These are phyloP conservation scores for Mastacembelus armatus DNA, from an alignment of 2,797 vertebrate species.

Conservation along the genomic window DNA sequence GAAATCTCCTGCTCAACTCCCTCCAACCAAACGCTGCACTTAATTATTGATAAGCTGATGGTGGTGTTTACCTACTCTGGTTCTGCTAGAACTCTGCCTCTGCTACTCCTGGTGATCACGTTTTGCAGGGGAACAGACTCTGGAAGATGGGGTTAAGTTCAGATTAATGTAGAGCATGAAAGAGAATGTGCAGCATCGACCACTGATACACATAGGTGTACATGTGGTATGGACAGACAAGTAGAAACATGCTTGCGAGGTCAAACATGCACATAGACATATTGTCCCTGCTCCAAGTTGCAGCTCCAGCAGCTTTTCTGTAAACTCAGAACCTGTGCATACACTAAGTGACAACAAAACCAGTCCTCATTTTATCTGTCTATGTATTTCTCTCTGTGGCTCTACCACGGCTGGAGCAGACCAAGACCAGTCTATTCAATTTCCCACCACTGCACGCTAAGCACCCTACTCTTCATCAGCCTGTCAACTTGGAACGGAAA, in stretches of 20 bases:
- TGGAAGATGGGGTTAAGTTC: background rate
- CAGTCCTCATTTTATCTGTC: constrained; percentile 1
- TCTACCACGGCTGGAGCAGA: constrained; percentile 17
- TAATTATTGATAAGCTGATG: constrained; percentile 66
- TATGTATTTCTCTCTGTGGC: background rate
- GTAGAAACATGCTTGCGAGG: background rate
- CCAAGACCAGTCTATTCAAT: constrained; percentile 28
- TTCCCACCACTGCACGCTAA: constrained; percentile 4
- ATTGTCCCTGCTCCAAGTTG: background rate
- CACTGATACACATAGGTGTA: background rate
- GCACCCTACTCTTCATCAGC: constrained; percentile 16
- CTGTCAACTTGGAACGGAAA: constrained; percentile 38
- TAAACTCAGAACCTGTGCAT: background rate
- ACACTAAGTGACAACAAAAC: constrained; percentile 5
- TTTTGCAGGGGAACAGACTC: constrained; percentile 5
- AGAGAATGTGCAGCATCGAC: background rate
- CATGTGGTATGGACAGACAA: background rate
- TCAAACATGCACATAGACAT: background rate
- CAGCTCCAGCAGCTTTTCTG: background rate
- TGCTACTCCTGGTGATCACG: background rate
- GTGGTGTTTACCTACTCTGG: constrained; percentile 56
- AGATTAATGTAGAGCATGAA: constrained; percentile 7
- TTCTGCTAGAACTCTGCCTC: constrained; percentile 17
- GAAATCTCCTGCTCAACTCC: constrained; percentile 2
- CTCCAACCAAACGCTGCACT: constrained; percentile 48